Base-by-base conservation (phyloP, 2,113 vertebrate species). In the Triplophysa siluroides region DNA sequence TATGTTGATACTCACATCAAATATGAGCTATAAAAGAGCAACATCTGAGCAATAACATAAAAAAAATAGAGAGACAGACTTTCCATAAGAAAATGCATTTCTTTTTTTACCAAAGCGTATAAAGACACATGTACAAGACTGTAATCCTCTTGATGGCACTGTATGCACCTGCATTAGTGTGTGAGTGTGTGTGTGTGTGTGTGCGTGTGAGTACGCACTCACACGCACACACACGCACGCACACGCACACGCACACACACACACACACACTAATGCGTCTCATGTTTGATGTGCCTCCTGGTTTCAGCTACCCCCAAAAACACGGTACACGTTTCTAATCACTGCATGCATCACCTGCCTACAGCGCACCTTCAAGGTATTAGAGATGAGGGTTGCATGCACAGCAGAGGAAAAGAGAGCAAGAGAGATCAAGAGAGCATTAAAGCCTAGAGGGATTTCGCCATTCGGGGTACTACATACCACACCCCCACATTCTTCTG, bases 391-490 rank as follows among this genome's bases (percentile, higher is more conserved):
- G 73, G 69, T 47, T 76, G 79, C 80, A 76, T 26, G 56, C 23
- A 63, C 50, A 56, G 64, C 75, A 26, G 16, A 56, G 38, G 54
- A 74, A 45, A 12, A 45, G 10, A 45, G 43, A 45, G 10, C 8
- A 12, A 12, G 41, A 43, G 8, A 43, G 43, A 45, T 45, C 43
- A 45, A 12, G 43, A 23, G 41, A 76, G 75, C 81, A 76, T 61
- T 66, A 83, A 83, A 24, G 29, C 29, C 64, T 65, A 24, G 89
- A 86, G 87, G 75, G 81, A 87, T 88, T 90, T 73, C 66, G 64
- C 72, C 23, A 61, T 41, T 45, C 47, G 78, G 78, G 67, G 66
- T 89, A 88, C 89, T 90, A 87, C 91, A 92, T 89, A 90, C 86
- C 66, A 67, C 80, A 68, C 70, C 71, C 54, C 54, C 33, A 52